Percentiles rank a stretch among this genome's conserved stretches.
These are phyloP conservation scores for Meandrina meandrites DNA, from an alignment of 92 coral and sea anemone genomes.

Conservation along the genomic window DNA sequence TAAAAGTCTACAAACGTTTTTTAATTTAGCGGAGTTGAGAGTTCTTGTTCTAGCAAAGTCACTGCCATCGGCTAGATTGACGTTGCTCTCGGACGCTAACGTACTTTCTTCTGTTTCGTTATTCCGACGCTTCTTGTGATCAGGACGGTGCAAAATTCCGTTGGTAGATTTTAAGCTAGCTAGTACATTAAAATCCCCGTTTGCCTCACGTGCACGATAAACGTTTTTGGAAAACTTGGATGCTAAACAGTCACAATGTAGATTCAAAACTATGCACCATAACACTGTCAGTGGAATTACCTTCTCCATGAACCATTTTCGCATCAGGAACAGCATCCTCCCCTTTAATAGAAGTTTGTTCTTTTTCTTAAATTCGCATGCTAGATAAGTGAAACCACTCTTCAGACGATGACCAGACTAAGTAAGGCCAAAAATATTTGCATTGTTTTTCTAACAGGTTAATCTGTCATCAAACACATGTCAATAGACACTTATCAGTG, in stretches of 20 bases:
- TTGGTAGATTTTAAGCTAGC: background rate
- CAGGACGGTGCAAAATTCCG: background rate
- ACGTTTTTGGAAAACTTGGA: background rate
- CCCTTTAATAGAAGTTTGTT: background rate
- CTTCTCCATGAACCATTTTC: background rate
- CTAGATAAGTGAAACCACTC: background rate
- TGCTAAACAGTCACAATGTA: background rate
- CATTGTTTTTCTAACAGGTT: background rate
- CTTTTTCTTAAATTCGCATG: background rate
- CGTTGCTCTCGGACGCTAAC: background rate
- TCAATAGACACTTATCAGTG: background rate
- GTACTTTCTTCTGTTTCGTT: background rate
- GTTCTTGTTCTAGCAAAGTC: slow-evolving; percentile 23
- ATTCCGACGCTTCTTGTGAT: background rate
- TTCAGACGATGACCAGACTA: background rate
- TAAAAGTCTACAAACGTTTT: slow-evolving; percentile 24
- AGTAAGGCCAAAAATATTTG: background rate
- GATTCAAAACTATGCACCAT: slow-evolving; percentile 7
- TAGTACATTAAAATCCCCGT: background rate
- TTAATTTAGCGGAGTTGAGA: background rate
- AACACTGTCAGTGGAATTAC: background rate
- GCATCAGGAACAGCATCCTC: background rate
- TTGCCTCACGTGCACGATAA: background rate
- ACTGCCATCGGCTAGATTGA: background rate
- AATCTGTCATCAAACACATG: background rate